Percentiles rank a stretch among this genome's conserved stretches.
Conservation (phyloP, 2,888 invertebrate genomes). For the Caenorhabditis sulstoni region DNA sequence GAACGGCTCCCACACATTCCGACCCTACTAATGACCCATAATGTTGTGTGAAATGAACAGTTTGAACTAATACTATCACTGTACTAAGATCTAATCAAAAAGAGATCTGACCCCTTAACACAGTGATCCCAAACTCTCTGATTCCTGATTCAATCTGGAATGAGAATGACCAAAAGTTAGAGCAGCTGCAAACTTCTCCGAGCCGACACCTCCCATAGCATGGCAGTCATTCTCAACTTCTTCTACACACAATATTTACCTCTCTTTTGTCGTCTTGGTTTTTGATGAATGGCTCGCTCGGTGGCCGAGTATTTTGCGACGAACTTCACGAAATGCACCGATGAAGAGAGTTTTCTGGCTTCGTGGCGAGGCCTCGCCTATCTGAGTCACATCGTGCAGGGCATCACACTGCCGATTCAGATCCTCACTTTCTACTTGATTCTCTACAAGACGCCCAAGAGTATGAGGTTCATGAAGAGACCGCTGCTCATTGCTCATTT, state of each 20-base stretch:
- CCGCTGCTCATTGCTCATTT: conserved; percentile 15
- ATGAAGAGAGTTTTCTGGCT: conserved; percentile 21
- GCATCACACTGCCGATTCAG: conserved; percentile 17
- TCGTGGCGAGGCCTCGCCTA: conserved; percentile 36
- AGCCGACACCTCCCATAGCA: too few relatives aligned
- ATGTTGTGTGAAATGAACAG: too few relatives aligned
- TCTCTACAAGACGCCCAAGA: conserved; percentile 17
- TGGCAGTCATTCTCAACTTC: too few relatives aligned
- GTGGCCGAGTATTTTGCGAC: conserved; percentile 5
- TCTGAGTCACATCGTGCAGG: conserved; percentile 16
- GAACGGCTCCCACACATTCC: neutral
- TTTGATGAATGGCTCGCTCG: neutral
- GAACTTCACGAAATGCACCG: conserved; percentile 9
- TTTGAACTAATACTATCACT: too few relatives aligned
- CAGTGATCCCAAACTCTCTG: too few relatives aligned
- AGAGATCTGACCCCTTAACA: too few relatives aligned
- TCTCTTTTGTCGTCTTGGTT: neutral
- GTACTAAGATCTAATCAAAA: too few relatives aligned
- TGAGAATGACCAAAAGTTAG: too few relatives aligned
- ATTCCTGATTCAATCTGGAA: too few relatives aligned
- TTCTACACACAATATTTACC: too few relatives aligned
- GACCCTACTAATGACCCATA: conserved; percentile 6
- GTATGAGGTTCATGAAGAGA: conserved; percentile 14
- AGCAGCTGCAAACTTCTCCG: too few relatives aligned
- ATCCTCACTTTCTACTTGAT: conserved; percentile 17